phyloP scores from a whole-genome alignment of 2,888 invertebrate species.

The Cancer borealis region DNA sequence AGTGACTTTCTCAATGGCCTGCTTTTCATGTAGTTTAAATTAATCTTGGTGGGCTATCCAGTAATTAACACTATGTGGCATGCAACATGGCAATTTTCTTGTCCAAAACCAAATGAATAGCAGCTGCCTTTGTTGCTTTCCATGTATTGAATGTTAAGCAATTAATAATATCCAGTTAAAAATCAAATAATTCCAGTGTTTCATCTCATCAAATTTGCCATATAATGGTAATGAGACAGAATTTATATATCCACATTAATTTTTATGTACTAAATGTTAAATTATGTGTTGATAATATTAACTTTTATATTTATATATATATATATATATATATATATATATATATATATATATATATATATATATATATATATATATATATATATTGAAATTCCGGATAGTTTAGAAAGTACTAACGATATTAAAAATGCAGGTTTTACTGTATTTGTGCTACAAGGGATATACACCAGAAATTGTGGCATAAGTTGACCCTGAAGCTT shows the following conservation, averaged over 20 bases:
- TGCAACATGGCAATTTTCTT: neutral
- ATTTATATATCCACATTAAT: constrained; percentile 45
- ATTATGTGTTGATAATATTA: constrained; percentile 31
- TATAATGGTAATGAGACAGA: neutral
- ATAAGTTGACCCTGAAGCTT: neutral
- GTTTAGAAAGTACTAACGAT: constrained; percentile 14
- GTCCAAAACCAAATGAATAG: neutral
- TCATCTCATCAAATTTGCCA: constrained; percentile 9
- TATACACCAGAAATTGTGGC: neutral
- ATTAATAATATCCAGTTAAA: neutral
- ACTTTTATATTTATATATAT: constrained; percentile 2
- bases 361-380: constrained; percentile 38
- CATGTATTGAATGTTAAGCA: neutral
- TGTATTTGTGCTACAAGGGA: constrained; percentile 15
- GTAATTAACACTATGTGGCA: neutral
- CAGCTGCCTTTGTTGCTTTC: neutral
- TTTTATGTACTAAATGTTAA: constrained; percentile 6
- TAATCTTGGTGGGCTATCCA: neutral
- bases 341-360: constrained; percentile 38
- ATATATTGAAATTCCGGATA: neutral
- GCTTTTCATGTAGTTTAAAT: neutral
- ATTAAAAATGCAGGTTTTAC: constrained; percentile 20
- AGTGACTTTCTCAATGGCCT: neutral
- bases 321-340: constrained; percentile 26
- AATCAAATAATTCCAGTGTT: neutral